These are phyloP conservation scores for Dipus sagitta DNA, from an alignment of 2,797 vertebrate genomes.

Conservation along the genomic window DNA sequence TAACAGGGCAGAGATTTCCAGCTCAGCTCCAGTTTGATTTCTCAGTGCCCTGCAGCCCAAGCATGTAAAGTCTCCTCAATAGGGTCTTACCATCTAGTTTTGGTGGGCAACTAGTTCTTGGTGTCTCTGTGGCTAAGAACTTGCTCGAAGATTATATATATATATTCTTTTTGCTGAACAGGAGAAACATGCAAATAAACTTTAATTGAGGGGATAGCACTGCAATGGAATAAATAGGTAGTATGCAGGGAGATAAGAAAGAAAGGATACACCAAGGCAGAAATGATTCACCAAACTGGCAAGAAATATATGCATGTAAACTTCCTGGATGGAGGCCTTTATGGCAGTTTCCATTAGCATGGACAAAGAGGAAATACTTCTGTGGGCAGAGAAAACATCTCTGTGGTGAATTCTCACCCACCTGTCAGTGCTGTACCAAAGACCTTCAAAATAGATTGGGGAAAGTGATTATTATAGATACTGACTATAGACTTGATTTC, in stretches of 20 bases:
- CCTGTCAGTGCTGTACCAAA: not conserved
- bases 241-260: not conserved
- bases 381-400: not conserved
- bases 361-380: not conserved
- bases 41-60: too few relatives aligned
- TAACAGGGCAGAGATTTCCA: too few relatives aligned
- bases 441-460: not conserved
- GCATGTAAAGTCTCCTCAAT: too few relatives aligned
- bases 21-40: too few relatives aligned
- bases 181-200: not conserved
- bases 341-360: not conserved
- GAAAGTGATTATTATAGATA: not conserved
- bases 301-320: not conserved
- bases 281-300: too few relatives aligned
- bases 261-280: slow-evolving; percentile 15
- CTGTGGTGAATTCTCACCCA: not conserved
- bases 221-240: not conserved
- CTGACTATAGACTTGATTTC: not conserved
- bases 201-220: not conserved
- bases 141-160: not conserved
- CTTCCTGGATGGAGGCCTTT: slow-evolving; percentile 20
- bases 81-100: not conserved
- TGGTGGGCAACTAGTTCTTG: not conserved
- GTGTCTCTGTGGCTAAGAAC: too few relatives aligned
- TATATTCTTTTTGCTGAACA: slow-evolving; percentile 18